Percentiles rank a stretch among this genome's conserved stretches.
Evolutionary conservation across 2,797 vertebrate species (phyloP).

Genomic region (Melanotaenia pygmaea): DNA sequence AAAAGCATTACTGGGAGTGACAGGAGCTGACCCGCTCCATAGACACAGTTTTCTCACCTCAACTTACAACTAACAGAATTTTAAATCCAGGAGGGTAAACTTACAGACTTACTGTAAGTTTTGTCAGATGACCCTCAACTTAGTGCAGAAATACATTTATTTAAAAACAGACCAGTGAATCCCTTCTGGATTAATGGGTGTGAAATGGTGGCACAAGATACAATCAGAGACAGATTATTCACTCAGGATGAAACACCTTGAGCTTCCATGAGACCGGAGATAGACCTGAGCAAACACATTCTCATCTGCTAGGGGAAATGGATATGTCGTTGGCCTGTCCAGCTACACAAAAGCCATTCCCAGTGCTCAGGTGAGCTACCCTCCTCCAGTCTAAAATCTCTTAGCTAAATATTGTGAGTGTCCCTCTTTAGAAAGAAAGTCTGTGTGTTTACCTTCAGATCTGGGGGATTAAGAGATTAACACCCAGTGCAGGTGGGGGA

Average conservation of each 20-base stretch:
- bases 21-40: conserved; percentile 67
- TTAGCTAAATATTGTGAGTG: conserved; percentile 86
- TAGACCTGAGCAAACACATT: conserved; percentile 75
- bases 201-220: conserved; percentile 39
- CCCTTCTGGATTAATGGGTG: background rate
- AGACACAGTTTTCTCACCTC: conserved; percentile 38
- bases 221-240: conserved; percentile 55
- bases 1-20: conserved; percentile 54
- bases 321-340: conserved; percentile 79
- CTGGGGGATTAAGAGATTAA: conserved; percentile 79
- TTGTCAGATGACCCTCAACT: background rate
- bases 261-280: conserved; percentile 63
- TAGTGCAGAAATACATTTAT: background rate
- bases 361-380: conserved; percentile 78
- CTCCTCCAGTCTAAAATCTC: conserved; percentile 82
- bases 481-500: conserved; percentile 49
- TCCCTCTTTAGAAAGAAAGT: conserved; percentile 77
- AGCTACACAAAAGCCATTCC: conserved; percentile 73
- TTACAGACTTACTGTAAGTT: background rate
- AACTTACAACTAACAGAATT: conserved; percentile 17
- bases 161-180: conserved; percentile 5
- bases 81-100: conserved; percentile 1
- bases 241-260: conserved; percentile 53
- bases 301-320: conserved; percentile 81
- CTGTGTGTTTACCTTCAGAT: conserved; percentile 80